Conservation (phyloP, 2,888 invertebrate genomes). For the Eledone cirrhosa region DNA sequence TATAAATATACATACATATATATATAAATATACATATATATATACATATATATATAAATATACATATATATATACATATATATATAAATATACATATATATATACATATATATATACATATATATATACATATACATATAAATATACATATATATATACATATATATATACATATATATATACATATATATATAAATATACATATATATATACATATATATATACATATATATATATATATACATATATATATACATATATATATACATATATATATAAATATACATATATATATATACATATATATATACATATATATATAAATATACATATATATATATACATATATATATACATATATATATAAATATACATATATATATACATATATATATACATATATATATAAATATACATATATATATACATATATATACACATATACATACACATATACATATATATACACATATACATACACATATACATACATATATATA, state of each 20-base stretch:
- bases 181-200: conserved; percentile 4
- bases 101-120: neutral
- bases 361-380: neutral
- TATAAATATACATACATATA: neutral
- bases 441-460: no score
- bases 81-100: conserved; percentile 1
- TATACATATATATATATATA: conserved; percentile 4
- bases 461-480: no score
- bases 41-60: conserved; percentile 4
- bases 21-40: conserved; percentile 7
- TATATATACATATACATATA: conserved; percentile 7
- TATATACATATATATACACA: no score
- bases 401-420: no score
- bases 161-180: neutral
- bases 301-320: neutral
- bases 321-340: neutral
- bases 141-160: neutral
- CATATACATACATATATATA: neutral
- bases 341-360: neutral
- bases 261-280: conserved; percentile 1
- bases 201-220: conserved; percentile 2
- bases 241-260: conserved; percentile 1
- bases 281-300: conserved; percentile 11
- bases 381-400: neutral
- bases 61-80: neutral